Evolutionary conservation across 2,888 invertebrate species (phyloP), one percentile per base, ranked within the genome.

Genomic region (Tachina lurida): DNA sequence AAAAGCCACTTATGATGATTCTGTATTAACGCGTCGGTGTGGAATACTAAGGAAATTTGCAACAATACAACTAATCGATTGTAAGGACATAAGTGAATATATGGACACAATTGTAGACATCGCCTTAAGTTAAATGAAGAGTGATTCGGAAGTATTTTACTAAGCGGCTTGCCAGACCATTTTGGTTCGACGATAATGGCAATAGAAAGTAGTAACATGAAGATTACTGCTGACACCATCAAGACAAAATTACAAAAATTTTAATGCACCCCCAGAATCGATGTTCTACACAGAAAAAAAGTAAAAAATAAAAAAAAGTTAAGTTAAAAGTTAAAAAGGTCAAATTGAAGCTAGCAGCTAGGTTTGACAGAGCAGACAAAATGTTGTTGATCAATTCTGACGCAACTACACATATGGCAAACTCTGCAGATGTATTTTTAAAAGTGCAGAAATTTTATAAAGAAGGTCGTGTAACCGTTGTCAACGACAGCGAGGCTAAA

Each of bases 151-250:
- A n/a, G n/a, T n/a, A n/a, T n/a, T n/a, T n/a, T n/a, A n/a, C 49
- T 49, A 2, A 49, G 49, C n/a, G 49, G 15, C 49, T 82, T 79
- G 39, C 75, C 67, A 10, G 75, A 83, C 15, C 76, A 71, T 77
- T 86, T 86, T 54, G 79, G 49, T 8, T 47, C 75, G 0, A 83
- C 79, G 79, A 86, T 86, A 13, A 86, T 79, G 79, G 75, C 75
- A 4, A 70, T 82, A 10, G 56, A 82, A 22, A 82, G 81, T 17
- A 75, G 78, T 22, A 56, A 71, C 12, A 54, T 70, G 12, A 67
- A 67, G 45, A 43, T 81, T 17, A 68, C 77, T 9, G 67, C 68
- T 13, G 74, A 78, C n/a, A n/a, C n/a, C 52, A 63, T 85, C 3
- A 85, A 78, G 31, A 81, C 74, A 19, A 77, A 82, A 49, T 60